Evolutionary conservation across 1,140 invertebrate species (phyloP), one percentile per base, ranked within the genome.

Genomic region (Drosophila subobscura): DNA sequence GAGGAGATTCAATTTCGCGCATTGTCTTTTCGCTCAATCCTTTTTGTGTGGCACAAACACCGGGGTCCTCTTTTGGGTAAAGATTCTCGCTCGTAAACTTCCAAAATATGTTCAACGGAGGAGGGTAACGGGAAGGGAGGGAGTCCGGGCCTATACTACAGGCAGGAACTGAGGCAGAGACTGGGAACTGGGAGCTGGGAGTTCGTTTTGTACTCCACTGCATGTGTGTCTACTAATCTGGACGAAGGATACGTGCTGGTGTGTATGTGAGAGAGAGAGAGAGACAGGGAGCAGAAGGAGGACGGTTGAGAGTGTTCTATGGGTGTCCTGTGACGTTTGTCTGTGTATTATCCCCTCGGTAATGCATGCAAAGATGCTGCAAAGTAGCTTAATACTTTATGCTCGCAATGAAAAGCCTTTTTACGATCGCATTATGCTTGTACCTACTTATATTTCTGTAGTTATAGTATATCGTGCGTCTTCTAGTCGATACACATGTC

Each of bases 371-470:
- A 88, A 88, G 83, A 88, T 79, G 83, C 79, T 88, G 83, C 84
- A 88, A 88, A 88, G 83, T 88, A 88, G 83, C 83, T 88, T 88
- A 88, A 88, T 79, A 88, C 84, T 88, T 88, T 88, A 88, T 88
- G 83, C 84, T 79, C 64, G 83, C 83, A 88, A 89, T 88, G 83
- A 88, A 88, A 81, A 79, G 83, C 80, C 83, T 88, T 86, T 86
- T 88, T 88, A 88, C 78, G 83, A 88, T 88, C 83, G 79, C 84
- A 88, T 89, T 88, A 88, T 88, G 73, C 83, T 86, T 85, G 80
- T 80, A 77, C 47, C 70, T 81, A 77, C 81, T 86, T 86, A 88
- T 77, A 88, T 88, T 77, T 86, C 68, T 75, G 68, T 56, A 77
- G 72, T 59, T 46, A 6, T 25, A 12, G 56, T 85, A 68, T 73